Conservation (phyloP, 2,113 vertebrate genomes). For the Carollia perspicillata region DNA sequence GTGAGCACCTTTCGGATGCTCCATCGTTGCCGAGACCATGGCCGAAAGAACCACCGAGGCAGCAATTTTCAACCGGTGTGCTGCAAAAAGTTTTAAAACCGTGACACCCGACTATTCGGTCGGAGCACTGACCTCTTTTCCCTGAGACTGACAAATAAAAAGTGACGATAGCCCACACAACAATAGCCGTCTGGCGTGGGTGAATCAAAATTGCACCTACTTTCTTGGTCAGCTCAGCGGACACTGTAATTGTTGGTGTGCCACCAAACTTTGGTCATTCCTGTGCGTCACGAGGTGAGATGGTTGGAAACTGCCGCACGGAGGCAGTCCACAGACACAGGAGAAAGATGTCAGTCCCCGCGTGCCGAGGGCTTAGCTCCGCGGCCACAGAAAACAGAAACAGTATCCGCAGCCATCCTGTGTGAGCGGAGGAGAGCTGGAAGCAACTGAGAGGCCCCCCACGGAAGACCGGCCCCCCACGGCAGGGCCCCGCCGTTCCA, state of each 20-base stretch:
- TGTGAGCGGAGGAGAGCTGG: background rate
- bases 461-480: background rate
- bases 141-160: background rate
- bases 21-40: rapidly evolving
- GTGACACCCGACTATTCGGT: background rate
- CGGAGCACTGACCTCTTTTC: background rate
- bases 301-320: background rate
- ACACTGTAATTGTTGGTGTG: background rate
- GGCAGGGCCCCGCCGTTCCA: no score
- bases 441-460: background rate
- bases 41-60: background rate
- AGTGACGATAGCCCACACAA: background rate
- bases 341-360: background rate
- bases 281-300: background rate
- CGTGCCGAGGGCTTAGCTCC: background rate
- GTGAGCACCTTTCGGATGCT: background rate
- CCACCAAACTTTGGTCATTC: background rate
- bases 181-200: background rate
- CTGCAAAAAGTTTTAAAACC: background rate
- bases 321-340: background rate
- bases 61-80: background rate
- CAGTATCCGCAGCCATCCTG: background rate
- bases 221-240: background rate
- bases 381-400: background rate
- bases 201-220: background rate